phyloP scores from a whole-genome alignment of 92 coral and sea anemone species.

The Parazoanthus atlanticus region DNA sequence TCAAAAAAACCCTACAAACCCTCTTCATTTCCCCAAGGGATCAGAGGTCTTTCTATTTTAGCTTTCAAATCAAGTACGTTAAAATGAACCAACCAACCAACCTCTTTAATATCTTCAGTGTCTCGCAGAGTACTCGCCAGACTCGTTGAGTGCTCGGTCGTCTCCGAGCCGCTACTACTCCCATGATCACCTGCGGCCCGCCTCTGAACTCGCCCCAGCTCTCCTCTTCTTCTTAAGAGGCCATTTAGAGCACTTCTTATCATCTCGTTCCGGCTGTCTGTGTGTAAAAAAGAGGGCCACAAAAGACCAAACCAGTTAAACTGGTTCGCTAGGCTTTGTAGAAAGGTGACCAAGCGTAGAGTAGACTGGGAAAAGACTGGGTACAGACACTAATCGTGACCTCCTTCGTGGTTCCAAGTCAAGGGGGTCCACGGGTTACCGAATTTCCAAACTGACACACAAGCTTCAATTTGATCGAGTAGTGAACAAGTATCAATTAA shows the following conservation, averaged over 20 bases:
- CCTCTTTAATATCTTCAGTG: constrained; percentile 80
- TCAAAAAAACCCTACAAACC: not conserved
- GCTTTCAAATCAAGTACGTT: not conserved
- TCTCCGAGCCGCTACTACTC: constrained; percentile 61
- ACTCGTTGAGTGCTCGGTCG: constrained; percentile 58
- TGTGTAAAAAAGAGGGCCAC: not conserved
- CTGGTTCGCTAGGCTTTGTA: not conserved
- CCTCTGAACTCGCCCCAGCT: constrained; percentile 36
- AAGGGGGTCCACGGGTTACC: too few species aligned
- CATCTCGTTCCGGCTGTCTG: constrained; percentile 85
- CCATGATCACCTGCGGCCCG: constrained; percentile 39
- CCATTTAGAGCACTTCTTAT: constrained; percentile 73
- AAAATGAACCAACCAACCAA: constrained; percentile 9
- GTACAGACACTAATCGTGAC: not conserved
- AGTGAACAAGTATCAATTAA: too few species aligned
- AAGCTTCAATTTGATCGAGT: too few species aligned
- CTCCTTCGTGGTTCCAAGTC: too few species aligned
- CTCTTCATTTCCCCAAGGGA: not conserved
- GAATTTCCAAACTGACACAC: too few species aligned
- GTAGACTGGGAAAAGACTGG: not conserved
- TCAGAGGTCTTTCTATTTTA: not conserved
- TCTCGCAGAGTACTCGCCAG: constrained; percentile 73
- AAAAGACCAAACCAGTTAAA: not conserved
- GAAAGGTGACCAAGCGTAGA: too few species aligned
- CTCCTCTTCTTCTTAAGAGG: constrained; percentile 68